A percentile compares a stretch with the other conserved stretches of the same genome.
Conservation (phyloP, 2,113 vertebrate species). For the Mormoops blainvillei region DNA sequence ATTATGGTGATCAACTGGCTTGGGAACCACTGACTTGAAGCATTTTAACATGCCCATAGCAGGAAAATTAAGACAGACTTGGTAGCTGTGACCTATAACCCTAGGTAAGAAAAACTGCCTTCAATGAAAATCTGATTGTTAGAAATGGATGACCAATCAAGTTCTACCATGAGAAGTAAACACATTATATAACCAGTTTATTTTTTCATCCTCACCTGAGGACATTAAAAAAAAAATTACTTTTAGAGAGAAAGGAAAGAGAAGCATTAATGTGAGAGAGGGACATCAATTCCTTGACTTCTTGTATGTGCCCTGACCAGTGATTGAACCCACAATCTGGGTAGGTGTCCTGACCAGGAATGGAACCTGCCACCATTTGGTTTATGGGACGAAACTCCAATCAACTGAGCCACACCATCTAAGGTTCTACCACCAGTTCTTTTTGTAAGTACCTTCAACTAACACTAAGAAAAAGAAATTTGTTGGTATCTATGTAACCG, state of each 20-base stretch:
- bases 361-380: too few species aligned
- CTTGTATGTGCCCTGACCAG: too few species aligned
- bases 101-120: background rate
- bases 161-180: background rate
- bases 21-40: slow-evolving; percentile 6
- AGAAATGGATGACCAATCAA: background rate
- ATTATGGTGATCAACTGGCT: background rate
- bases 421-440: background rate
- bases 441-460: background rate
- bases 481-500: background rate
- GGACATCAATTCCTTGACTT: too few species aligned
- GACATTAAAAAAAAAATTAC: too few species aligned
- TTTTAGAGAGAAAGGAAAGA: too few species aligned
- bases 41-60: background rate
- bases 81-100: background rate
- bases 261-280: too few species aligned
- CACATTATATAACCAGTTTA: background rate
- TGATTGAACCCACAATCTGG: too few species aligned
- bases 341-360: too few species aligned
- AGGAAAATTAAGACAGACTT: background rate
- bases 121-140: background rate
- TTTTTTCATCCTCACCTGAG: too few species aligned
- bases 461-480: background rate
- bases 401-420: too few species aligned
- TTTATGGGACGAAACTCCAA: too few species aligned